These are phyloP conservation scores for Callorhinus ursinus DNA, from an alignment of 2,113 vertebrate species.

Conservation along the genomic window DNA sequence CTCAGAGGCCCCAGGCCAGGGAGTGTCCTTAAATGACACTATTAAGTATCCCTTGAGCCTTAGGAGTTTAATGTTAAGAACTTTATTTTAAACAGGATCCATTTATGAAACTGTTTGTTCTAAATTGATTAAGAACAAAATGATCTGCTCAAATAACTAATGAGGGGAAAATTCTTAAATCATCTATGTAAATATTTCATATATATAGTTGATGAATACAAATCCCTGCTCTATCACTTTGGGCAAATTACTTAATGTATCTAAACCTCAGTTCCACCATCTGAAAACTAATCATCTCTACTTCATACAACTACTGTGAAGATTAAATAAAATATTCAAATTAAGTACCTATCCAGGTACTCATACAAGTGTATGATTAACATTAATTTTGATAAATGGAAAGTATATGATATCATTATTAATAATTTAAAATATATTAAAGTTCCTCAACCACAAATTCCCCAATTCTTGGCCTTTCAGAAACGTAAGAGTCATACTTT, in stretches of 20 bases:
- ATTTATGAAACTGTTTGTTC: constrained; percentile 27
- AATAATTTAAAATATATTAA: constrained; percentile 36
- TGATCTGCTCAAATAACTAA: constrained; percentile 24
- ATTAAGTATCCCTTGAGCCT: constrained; percentile 33
- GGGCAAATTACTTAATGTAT: neutral
- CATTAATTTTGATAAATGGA: constrained; percentile 42
- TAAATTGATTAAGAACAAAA: constrained; percentile 35
- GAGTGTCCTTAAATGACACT: neutral
- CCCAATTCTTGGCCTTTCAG: constrained; percentile 8
- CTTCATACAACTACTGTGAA: neutral
- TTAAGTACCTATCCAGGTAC: neutral
- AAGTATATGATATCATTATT: constrained; percentile 19
- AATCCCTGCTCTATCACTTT: neutral
- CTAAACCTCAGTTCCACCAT: constrained; percentile 19
- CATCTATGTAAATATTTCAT: neutral
- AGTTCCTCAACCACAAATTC: constrained; percentile 33
- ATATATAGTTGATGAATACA: neutral
- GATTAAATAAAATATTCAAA: constrained; percentile 47
- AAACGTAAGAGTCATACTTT: constrained; percentile 35
- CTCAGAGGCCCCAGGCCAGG: neutral
- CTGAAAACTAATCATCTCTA: constrained; percentile 45
- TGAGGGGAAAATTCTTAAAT: neutral
- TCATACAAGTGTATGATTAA: neutral
- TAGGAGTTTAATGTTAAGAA: constrained; percentile 19
- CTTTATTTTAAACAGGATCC: constrained; percentile 43